Evolutionary conservation across 2,797 vertebrate genomes (phyloP).

Genomic region (Pipistrellus kuhlii): DNA sequence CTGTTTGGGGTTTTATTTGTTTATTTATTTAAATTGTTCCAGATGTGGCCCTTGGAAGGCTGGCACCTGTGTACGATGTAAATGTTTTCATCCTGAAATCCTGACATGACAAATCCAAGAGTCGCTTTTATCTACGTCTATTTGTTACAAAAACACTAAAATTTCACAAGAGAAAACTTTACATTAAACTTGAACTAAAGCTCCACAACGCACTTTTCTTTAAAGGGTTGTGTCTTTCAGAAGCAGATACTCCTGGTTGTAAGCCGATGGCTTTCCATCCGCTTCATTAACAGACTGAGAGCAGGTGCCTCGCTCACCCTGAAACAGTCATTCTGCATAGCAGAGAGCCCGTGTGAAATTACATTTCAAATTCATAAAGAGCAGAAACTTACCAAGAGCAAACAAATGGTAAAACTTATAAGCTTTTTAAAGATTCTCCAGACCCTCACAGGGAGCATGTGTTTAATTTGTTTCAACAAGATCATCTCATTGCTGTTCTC

Average conservation of each 20-base stretch:
- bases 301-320: neutral
- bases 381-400: constrained; percentile 18
- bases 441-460: neutral
- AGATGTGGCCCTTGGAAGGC: neutral
- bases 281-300: neutral
- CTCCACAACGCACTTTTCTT: neutral
- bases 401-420: constrained; percentile 11
- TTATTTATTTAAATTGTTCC: neutral
- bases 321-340: neutral
- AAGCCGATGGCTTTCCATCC: neutral
- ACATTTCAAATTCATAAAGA: neutral
- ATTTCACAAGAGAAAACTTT: neutral
- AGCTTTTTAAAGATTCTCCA: neutral
- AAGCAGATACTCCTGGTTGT: neutral
- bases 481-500: constrained; percentile 12
- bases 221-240: neutral
- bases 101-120: neutral
- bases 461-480: constrained; percentile 51
- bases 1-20: neutral
- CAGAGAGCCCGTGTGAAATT: neutral
- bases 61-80: neutral
- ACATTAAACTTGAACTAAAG: neutral
- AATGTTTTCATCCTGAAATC: neutral
- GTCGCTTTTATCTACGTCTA: neutral
- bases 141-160: neutral